Percentiles rank a stretch among this genome's conserved stretches.
These are phyloP conservation scores for Halictus ligatus DNA, from an alignment of 2,888 invertebrate species.

Conservation along the genomic window DNA sequence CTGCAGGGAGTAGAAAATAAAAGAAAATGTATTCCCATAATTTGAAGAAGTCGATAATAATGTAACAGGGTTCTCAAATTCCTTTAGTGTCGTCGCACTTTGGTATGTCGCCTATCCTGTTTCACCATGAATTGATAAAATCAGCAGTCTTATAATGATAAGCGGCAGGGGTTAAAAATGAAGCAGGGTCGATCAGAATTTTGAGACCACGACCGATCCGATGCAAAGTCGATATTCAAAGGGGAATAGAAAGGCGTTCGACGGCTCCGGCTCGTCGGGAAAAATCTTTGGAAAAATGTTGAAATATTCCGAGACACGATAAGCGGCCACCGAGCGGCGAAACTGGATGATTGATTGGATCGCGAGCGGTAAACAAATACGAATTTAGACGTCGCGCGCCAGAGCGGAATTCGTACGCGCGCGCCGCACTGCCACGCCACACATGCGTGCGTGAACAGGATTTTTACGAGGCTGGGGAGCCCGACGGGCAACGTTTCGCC, in stretches of 20 bases:
- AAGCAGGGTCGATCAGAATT: not conserved
- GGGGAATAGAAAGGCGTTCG: conserved; percentile 51
- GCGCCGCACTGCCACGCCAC: not conserved
- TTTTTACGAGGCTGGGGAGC: conserved; percentile 14
- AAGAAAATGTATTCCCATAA: no score
- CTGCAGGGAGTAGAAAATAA: no score
- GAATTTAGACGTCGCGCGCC: conserved; percentile 31
- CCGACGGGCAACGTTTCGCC: conserved; percentile 8
- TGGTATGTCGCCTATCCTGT: no score
- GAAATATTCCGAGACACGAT: conserved; percentile 44
- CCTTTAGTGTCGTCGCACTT: no score
- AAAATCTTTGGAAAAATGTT: conserved; percentile 45
- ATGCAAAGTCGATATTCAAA: not conserved
- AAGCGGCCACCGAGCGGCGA: conserved; percentile 14
- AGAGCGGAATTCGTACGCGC: not conserved
- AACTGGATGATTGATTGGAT: conserved; percentile 49
- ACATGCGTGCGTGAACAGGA: not conserved
- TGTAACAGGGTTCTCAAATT: no score
- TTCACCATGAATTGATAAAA: no score
- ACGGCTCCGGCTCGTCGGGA: conserved; percentile 33
- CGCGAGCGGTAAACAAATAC: conserved; percentile 41
- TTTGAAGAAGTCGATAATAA: no score
- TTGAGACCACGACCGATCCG: not conserved
- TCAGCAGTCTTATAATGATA: no score
- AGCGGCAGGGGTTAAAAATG: not conserved